Evolutionary conservation across 2,797 vertebrate species (phyloP), one percentile per base, ranked within the genome.

Genomic region (Gymnothorax reevesii): DNA sequence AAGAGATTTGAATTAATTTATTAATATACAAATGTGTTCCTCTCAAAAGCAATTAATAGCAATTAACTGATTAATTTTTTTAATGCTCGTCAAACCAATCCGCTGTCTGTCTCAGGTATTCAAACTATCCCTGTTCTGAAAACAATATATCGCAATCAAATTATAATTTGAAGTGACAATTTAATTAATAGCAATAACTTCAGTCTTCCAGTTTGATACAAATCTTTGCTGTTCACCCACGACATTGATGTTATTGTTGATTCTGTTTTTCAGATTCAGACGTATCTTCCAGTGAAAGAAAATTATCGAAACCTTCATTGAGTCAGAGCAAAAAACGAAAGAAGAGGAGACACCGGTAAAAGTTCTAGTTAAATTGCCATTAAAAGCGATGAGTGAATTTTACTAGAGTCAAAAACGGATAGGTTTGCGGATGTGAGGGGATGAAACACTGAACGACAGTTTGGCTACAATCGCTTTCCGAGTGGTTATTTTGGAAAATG

Each of bases 281-380:
- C 94, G 96, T 99, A 83, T 99, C 98, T 83, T 98, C 98, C 88
- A 98, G 96, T 91, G 98, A 99, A 94, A 93, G 97, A 83, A 99
- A 97, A 95, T 93, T 97, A 89, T 96, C 97, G 82, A 99, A 99
- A 92, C 97, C 97, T 15, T 96, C 97, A 88, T 89, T 99, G 92
- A 97, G 92, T 91, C 98, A 99, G 94, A 98, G 96, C 95, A 99
- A 99, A 95, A 99, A 99, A 94, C 95, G 98, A 87, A 99, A 99
- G 97, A 99, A 99, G 95, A 96, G 98, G 91, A 93, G 98, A 55
- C 98, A 99, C 96, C 96, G 98, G 98, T 99, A 88, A 91, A 93
- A 91, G 52, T 49, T 49, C 7, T 22, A 4, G 1, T 80, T 27
- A 59, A 27, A 83, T 33, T 27, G 25, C n/a, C 15, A 33, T 59